Conservation (phyloP, 2,888 invertebrate genomes). For the Catocala sponsa region DNA sequence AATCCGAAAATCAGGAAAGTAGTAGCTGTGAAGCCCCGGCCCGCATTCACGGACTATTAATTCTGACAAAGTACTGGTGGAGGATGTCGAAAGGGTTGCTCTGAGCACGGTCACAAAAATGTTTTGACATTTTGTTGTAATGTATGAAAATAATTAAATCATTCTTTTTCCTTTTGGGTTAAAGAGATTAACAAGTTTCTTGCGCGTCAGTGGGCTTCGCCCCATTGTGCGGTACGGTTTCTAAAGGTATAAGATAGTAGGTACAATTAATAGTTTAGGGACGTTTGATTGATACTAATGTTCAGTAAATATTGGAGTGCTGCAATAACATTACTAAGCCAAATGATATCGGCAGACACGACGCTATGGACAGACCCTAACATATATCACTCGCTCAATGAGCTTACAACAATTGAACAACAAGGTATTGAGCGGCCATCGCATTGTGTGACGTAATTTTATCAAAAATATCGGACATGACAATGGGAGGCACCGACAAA, state of each 20-base stretch:
- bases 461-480: slow-evolving; percentile 85
- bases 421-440: slow-evolving; percentile 77
- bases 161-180: slow-evolving; percentile 23
- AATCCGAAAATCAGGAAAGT: slow-evolving; percentile 83
- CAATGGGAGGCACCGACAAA: slow-evolving; percentile 81
- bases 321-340: slow-evolving; percentile 72
- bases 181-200: background rate
- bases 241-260: too few species aligned
- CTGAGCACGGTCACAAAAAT: slow-evolving; percentile 74
- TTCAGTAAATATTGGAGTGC: slow-evolving; percentile 70
- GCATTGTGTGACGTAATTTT: slow-evolving; percentile 85
- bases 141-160: slow-evolving; percentile 33
- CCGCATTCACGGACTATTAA: slow-evolving; percentile 83
- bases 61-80: slow-evolving; percentile 81
- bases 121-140: slow-evolving; percentile 75
- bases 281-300: slow-evolving; percentile 61
- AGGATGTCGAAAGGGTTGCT: slow-evolving; percentile 79
- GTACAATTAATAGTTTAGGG: slow-evolving; percentile 32
- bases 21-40: slow-evolving; percentile 65
- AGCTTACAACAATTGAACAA: slow-evolving; percentile 84
- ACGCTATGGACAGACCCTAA: slow-evolving; percentile 61
- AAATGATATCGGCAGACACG: slow-evolving; percentile 80
- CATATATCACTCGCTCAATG: slow-evolving; percentile 85
- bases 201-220: too few species aligned
- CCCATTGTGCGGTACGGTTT: too few species aligned